These are phyloP conservation scores for Clytia hemisphaerica DNA, from an alignment of 30 jellyfish, hydroid and myxozoan species.

Conservation along the genomic window DNA sequence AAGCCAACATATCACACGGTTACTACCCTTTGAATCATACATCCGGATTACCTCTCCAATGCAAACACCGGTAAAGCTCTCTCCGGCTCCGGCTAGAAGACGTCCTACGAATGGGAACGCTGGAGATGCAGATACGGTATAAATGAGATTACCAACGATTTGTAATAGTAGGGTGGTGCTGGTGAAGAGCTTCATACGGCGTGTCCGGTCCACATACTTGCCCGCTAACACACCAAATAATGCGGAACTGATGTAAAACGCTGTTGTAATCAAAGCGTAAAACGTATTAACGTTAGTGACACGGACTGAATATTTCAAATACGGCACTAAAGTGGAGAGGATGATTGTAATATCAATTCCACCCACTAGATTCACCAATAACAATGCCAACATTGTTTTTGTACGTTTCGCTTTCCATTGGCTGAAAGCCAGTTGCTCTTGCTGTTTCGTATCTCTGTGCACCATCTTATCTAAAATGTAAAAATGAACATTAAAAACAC, in stretches of 20 bases:
- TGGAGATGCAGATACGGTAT: conserved; percentile 6
- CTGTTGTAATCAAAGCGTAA: neutral
- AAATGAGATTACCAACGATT: conserved; percentile 10
- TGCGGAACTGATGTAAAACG: neutral
- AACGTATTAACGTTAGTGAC: neutral
- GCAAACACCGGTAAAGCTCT: neutral
- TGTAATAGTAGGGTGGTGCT: neutral
- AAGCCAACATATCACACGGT: neutral
- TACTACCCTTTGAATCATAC: neutral
- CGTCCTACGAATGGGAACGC: conserved; percentile 12
- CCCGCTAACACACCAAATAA: neutral
- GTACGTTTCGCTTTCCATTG: neutral
- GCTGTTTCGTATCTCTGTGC: neutral
- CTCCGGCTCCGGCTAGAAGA: conserved; percentile 15
- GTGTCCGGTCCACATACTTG: neutral
- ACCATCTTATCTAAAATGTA: neutral
- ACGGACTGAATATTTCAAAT: neutral
- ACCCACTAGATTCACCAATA: neutral
- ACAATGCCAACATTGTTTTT: neutral
- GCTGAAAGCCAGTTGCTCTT: too few species aligned
- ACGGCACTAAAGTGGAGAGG: neutral
- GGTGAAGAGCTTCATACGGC: neutral
- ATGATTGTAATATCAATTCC: neutral
- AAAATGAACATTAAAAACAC: too few species aligned
- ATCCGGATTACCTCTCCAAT: conserved; percentile 10